phyloP scores from a whole-genome alignment of 2,888 invertebrate genomes.

The Blastobasis adustella region DNA sequence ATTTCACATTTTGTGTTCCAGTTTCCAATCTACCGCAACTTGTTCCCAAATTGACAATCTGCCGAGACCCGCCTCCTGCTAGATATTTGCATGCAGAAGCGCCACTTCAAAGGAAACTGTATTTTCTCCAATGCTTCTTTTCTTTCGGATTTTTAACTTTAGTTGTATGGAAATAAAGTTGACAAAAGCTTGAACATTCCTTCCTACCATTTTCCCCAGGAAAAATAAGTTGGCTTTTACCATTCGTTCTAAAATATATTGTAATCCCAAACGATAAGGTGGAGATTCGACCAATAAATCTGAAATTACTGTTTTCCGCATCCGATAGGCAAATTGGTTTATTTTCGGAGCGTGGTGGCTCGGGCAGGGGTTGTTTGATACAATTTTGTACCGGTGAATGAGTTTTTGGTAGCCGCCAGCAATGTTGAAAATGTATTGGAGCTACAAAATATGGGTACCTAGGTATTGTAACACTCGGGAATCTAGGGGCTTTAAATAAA shows the following conservation, averaged over 20 bases:
- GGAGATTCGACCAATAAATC: too few species aligned
- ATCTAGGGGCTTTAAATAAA: too few species aligned
- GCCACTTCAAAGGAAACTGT: conserved; percentile 70
- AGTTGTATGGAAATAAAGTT: too few species aligned
- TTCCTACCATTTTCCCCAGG: too few species aligned
- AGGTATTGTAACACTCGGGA: too few species aligned
- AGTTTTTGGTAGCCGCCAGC: conserved; percentile 72
- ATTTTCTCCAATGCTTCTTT: too few species aligned
- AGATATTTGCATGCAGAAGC: conserved; percentile 72
- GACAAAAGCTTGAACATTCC: too few species aligned
- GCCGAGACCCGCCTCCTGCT: conserved; percentile 27
- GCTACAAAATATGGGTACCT: too few species aligned
- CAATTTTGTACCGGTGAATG: conserved; percentile 70
- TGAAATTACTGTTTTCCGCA: too few species aligned
- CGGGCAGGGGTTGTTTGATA: conserved; percentile 49
- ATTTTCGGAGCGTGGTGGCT: conserved; percentile 38
- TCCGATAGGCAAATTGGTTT: conserved; percentile 36
- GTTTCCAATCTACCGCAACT: conserved; percentile 19
- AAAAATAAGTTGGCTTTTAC: too few species aligned
- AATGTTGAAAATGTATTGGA: conserved; percentile 32
- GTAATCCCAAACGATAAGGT: too few species aligned
- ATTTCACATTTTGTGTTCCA: neutral
- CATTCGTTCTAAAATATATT: too few species aligned
- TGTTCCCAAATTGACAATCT: conserved; percentile 48
- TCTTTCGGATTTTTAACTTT: neutral